These are phyloP conservation scores for Calycopis cecrops DNA, from an alignment of 1,140 invertebrate species.

Conservation along the genomic window DNA sequence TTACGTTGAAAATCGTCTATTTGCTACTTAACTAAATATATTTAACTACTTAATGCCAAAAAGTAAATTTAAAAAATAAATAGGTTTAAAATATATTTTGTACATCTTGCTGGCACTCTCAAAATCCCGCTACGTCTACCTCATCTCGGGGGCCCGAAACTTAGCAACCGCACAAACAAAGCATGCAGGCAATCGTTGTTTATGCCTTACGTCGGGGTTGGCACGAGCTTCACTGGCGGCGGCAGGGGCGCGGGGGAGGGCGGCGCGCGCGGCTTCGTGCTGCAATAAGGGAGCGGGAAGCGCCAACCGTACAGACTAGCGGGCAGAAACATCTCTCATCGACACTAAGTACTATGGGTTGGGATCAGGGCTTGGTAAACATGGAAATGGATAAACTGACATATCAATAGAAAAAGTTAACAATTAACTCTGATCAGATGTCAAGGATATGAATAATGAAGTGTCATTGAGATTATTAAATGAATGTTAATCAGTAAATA, in stretches of 20 bases:
- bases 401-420: slow-evolving; percentile 19
- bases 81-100: background rate
- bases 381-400: slow-evolving; percentile 19
- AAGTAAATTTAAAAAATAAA: too few relatives aligned
- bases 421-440: slow-evolving; percentile 24
- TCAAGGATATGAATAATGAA: slow-evolving; percentile 38
- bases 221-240: slow-evolving; percentile 83
- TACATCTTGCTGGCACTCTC: background rate
- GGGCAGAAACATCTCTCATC: slow-evolving; percentile 75
- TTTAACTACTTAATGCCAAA: too few relatives aligned
- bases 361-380: slow-evolving; percentile 24
- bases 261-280: slow-evolving; percentile 83
- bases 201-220: slow-evolving; percentile 78
- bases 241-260: slow-evolving; percentile 85
- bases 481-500: slow-evolving; percentile 15
- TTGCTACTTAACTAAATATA: too few relatives aligned
- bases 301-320: slow-evolving; percentile 94
- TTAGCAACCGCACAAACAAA: slow-evolving; percentile 59
- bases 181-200: slow-evolving; percentile 59
- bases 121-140: background rate
- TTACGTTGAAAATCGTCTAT: too few relatives aligned
- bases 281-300: slow-evolving; percentile 94
- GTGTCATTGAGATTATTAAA: background rate
- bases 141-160: slow-evolving; percentile 45
- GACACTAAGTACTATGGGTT: slow-evolving; percentile 55